A percentile compares a stretch with the other conserved stretches of the same genome.
Conservation (phyloP, 2,888 invertebrate genomes). For the Nymphalis polychloros region DNA sequence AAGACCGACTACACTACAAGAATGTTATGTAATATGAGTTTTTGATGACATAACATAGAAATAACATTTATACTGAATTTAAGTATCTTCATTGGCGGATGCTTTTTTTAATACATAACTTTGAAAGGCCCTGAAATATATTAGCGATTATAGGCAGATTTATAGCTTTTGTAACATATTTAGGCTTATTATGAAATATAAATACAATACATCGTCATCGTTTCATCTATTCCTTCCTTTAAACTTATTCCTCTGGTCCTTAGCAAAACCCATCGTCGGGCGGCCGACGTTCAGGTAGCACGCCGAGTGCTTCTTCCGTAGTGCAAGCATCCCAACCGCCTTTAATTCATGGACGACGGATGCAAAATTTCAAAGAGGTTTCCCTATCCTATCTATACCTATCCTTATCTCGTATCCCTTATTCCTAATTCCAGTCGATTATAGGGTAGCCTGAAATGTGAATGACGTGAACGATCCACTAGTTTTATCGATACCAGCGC, state of each 20-base stretch:
- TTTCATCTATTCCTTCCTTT: conserved; percentile 6
- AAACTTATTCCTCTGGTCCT: neutral
- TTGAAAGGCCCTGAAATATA: too few species aligned
- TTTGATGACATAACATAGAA: too few species aligned
- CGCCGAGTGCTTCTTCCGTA: conserved; percentile 66
- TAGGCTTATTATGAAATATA: neutral
- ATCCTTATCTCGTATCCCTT: neutral
- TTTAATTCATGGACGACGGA: conserved; percentile 47
- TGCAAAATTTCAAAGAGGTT: conserved; percentile 66
- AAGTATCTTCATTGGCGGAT: too few species aligned
- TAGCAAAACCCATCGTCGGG: conserved; percentile 59
- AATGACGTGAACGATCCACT: neutral
- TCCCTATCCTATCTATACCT: too few species aligned
- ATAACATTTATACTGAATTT: too few species aligned
- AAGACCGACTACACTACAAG: too few species aligned
- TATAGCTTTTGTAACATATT: too few species aligned
- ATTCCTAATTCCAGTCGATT: neutral
- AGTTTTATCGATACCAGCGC: too few species aligned
- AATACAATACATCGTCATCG: too few species aligned
- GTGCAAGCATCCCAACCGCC: conserved; percentile 52
- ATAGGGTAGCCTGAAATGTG: neutral
- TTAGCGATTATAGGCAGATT: too few species aligned
- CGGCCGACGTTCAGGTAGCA: conserved; percentile 64
- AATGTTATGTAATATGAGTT: too few species aligned
- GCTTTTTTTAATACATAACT: too few species aligned